Percentiles rank a stretch among this genome's conserved stretches.
Evolutionary conservation across 2,888 invertebrate genomes (phyloP).

Genomic region (Cryptus viduatorius): DNA sequence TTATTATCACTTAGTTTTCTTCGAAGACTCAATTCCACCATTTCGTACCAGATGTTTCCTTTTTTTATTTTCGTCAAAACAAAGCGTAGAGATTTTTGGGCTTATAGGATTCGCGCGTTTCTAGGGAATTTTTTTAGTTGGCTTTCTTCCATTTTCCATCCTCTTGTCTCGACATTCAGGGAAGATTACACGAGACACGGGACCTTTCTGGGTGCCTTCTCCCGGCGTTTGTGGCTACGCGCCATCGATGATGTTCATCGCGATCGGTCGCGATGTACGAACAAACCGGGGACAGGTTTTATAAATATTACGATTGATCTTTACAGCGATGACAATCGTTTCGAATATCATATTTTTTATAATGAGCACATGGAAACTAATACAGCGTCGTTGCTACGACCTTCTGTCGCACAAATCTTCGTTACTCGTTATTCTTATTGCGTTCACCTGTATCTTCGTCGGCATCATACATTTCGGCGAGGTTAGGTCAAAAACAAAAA

Average conservation of each 20-base stretch:
- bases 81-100: neutral
- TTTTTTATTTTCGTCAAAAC: neutral
- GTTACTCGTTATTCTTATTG: slow-evolving; percentile 82
- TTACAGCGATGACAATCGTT: slow-evolving; percentile 77
- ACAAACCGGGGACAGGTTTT: slow-evolving; percentile 37
- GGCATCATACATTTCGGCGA: slow-evolving; percentile 85
- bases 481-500: slow-evolving; percentile 78
- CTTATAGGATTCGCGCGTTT: too few species aligned
- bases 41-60: neutral
- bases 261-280: neutral
- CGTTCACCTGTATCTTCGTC: slow-evolving; percentile 83
- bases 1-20: neutral
- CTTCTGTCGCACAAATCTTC: slow-evolving; percentile 85
- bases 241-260: slow-evolving; percentile 2
- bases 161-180: too few species aligned
- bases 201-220: too few species aligned
- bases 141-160: too few species aligned
- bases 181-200: too few species aligned
- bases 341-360: slow-evolving; percentile 76
- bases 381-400: slow-evolving; percentile 85
- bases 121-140: too few species aligned
- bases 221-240: neutral
- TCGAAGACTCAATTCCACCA: neutral
- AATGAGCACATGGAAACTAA: slow-evolving; percentile 85
- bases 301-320: slow-evolving; percentile 29